These are phyloP conservation scores for Drosophila engyochracea DNA, from an alignment of 2,888 invertebrate species.

Conservation along the genomic window DNA sequence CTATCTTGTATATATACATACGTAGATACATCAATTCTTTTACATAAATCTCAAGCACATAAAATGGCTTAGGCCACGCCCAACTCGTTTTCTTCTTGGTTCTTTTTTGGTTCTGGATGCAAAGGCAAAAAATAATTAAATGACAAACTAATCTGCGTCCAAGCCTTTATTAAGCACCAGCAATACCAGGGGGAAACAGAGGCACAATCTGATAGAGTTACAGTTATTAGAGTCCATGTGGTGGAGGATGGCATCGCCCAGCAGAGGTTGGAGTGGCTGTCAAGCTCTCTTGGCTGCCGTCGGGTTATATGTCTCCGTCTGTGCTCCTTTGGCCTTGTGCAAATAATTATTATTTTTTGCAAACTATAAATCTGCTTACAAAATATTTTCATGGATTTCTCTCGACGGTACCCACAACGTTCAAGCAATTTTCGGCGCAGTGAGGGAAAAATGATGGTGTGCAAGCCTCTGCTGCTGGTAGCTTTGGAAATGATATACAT, in stretches of 20 bases:
- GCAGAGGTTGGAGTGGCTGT: slow-evolving; percentile 6
- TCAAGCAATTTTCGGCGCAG: background rate
- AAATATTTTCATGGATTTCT: slow-evolving; percentile 70
- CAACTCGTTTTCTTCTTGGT: slow-evolving; percentile 13
- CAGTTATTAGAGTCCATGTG: slow-evolving; percentile 31
- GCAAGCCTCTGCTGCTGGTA: slow-evolving; percentile 36
- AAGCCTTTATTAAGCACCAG: slow-evolving; percentile 77
- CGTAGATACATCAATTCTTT: slow-evolving; percentile 13
- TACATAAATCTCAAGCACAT: slow-evolving; percentile 21
- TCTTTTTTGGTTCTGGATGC: slow-evolving; percentile 30
- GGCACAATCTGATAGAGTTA: slow-evolving; percentile 42
- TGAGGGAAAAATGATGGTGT: slow-evolving; percentile 5
- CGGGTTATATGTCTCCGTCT: slow-evolving; percentile 19
- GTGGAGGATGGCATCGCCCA: slow-evolving; percentile 1
- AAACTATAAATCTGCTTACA: slow-evolving; percentile 79
- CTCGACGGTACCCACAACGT: slow-evolving; percentile 35
- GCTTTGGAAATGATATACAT: slow-evolving; percentile 67
- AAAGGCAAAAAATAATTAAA: slow-evolving; percentile 82
- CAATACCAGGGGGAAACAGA: slow-evolving; percentile 31
- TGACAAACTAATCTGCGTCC: slow-evolving; percentile 83
- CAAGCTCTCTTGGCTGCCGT: slow-evolving; percentile 22
- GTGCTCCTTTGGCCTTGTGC: slow-evolving; percentile 57
- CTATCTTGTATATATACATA: slow-evolving; percentile 18
- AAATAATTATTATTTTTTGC: slow-evolving; percentile 78
- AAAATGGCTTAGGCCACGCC: slow-evolving; percentile 23